These are phyloP conservation scores for Myocastor coypus DNA, from an alignment of 2,113 vertebrate genomes.

Conservation along the genomic window DNA sequence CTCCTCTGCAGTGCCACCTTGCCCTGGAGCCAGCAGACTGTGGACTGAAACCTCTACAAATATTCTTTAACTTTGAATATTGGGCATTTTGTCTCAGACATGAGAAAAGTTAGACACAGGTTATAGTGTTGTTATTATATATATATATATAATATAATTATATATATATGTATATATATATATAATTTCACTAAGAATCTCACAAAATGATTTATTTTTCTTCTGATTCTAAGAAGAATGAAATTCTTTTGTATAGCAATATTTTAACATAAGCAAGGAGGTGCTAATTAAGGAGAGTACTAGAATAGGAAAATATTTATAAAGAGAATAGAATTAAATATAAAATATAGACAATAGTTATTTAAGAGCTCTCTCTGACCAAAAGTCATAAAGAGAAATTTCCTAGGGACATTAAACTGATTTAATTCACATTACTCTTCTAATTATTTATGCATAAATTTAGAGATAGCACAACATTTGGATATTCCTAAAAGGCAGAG, in stretches of 20 bases:
- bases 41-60: neutral
- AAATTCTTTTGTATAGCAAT: slow-evolving; percentile 24
- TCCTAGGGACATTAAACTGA: neutral
- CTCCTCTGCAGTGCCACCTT: neutral
- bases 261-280: slow-evolving; percentile 13
- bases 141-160: neutral
- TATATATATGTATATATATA: neutral
- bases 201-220: neutral
- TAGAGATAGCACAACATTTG: slow-evolving; percentile 26
- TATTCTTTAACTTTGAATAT: neutral
- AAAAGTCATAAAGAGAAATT: slow-evolving; percentile 30
- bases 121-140: too few species aligned
- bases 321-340: slow-evolving; percentile 18
- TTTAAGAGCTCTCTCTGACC: neutral
- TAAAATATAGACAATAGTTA: neutral
- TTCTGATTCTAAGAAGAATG: neutral
- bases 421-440: slow-evolving; percentile 32
- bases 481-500: slow-evolving; percentile 21
- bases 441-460: slow-evolving; percentile 13
- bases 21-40: neutral
- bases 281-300: slow-evolving; percentile 17
- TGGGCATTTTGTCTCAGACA: neutral
- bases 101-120: neutral
- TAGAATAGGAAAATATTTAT: neutral
- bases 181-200: neutral